Evolutionary conservation across 2,113 vertebrate species (phyloP), one percentile per base, ranked within the genome.

Genomic region (Odobenus rosmarus): DNA sequence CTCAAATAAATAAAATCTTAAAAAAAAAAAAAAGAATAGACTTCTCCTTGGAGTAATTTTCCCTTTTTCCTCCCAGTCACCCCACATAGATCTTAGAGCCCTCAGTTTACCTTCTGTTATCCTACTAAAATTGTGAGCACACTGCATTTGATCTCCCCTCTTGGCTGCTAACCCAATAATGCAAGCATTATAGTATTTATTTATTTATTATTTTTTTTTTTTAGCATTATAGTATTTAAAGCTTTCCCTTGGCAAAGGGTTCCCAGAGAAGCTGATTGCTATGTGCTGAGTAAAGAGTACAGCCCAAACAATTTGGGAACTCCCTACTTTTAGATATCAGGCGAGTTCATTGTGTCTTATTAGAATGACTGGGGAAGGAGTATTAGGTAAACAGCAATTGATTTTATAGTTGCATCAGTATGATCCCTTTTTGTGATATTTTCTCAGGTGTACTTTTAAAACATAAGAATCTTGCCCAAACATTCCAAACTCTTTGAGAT

Each of bases 341-440:
- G 46, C 31, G 31, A 93, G 23, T 55, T 69, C 42, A 51, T 91
- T 67, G 46, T 90, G 39, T 91, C 81, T 91, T 69, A 69, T 51
- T 46, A 59, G 82, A 95, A 95, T 85, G 76, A 71, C 55, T 57
- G 46, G 86, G 5, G 69, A 87, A 62, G 28, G 26, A 88, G n/a
- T 33, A 82, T 55, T 57, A 21, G 23, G 31, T 88, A 81, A 76
- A 64, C 31, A 57, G 46, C 69, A 84, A 67, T 23, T 89, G 69
- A 42, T 96, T 93, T 96, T 59, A 71, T 90, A 79, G 49, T 33
- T 77, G 39, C 49, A 89, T 83, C 59, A 42, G 4, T 89, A 57
- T 69, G 49, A 51, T 51, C 31, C 36, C 39, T 84, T 93, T 93
- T 82, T 72, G 42, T 93, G 51, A 19, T 85, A 53, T 85, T 91